phyloP scores from a whole-genome alignment of 2,797 vertebrate species.

The Dendrocincla tyrannina region DNA sequence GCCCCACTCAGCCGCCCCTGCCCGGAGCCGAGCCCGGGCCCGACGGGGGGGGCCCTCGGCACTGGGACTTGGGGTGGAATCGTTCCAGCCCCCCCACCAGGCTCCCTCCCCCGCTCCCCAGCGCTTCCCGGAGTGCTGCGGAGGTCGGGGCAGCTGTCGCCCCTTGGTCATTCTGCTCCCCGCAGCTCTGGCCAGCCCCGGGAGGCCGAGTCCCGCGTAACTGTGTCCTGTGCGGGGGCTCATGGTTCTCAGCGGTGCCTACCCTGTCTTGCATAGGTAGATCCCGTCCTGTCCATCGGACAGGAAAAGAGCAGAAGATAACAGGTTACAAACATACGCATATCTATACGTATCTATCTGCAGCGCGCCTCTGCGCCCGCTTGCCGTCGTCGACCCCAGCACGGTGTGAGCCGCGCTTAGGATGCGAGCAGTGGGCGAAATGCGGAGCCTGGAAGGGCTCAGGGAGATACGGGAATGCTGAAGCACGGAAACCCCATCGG shows the following conservation, averaged over 20 bases:
- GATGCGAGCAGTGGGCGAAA: neutral
- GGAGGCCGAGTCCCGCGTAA: neutral
- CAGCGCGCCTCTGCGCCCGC: neutral
- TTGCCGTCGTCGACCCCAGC: neutral
- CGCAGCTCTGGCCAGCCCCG: no score
- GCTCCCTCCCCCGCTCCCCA: neutral
- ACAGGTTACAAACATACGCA: rapidly evolving
- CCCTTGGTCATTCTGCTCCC: neutral
- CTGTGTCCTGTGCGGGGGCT: neutral
- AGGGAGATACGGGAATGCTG: neutral
- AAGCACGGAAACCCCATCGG: neutral
- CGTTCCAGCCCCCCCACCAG: no score
- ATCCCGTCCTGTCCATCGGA: neutral
- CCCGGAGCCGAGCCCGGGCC: neutral
- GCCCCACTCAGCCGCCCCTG: neutral
- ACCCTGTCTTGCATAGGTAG: neutral
- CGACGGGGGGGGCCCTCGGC: neutral
- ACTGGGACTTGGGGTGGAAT: neutral
- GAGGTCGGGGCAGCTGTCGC: neutral
- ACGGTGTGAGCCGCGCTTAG: neutral
- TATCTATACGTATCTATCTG: neutral
- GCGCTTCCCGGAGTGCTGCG: neutral
- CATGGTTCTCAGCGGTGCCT: neutral
- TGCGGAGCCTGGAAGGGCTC: neutral
- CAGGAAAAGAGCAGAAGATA: neutral